Conservation (phyloP, 2,113 vertebrate genomes). For the Phalacrocorax carbo region DNA sequence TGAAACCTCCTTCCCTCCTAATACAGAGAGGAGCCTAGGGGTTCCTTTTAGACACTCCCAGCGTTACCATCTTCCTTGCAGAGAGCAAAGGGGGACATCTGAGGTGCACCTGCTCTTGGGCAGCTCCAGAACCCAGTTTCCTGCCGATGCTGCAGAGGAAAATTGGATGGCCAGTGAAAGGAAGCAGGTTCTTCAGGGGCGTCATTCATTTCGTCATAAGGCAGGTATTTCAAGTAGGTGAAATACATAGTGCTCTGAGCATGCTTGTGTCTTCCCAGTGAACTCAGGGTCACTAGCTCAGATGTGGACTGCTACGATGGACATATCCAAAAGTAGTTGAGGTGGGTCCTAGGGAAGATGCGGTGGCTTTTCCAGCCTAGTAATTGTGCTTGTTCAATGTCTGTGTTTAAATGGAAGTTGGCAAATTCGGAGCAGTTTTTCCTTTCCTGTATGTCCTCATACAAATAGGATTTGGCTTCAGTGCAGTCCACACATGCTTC, state of each 20-base stretch:
- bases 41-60: neutral
- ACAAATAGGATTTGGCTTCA: neutral
- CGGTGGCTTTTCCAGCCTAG: neutral
- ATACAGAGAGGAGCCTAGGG: neutral
- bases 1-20: neutral
- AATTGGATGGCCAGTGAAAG: neutral
- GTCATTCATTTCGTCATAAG: neutral
- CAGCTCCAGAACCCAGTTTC: neutral
- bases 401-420: neutral
- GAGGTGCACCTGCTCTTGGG: neutral
- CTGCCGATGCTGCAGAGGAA: neutral
- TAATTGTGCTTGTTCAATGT: neutral
- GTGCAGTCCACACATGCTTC: neutral
- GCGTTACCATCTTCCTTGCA: neutral
- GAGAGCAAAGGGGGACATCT: neutral
- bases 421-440: neutral
- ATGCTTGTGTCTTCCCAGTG: neutral
- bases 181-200: neutral
- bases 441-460: neutral
- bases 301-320: neutral
- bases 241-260: neutral
- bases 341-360: neutral
- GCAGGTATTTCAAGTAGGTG: neutral
- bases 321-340: neutral
- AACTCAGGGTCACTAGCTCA: neutral